Evolutionary conservation across 2,113 vertebrate species (phyloP), one percentile per base, ranked within the genome.

Genomic region (Psittacara wagleri): DNA sequence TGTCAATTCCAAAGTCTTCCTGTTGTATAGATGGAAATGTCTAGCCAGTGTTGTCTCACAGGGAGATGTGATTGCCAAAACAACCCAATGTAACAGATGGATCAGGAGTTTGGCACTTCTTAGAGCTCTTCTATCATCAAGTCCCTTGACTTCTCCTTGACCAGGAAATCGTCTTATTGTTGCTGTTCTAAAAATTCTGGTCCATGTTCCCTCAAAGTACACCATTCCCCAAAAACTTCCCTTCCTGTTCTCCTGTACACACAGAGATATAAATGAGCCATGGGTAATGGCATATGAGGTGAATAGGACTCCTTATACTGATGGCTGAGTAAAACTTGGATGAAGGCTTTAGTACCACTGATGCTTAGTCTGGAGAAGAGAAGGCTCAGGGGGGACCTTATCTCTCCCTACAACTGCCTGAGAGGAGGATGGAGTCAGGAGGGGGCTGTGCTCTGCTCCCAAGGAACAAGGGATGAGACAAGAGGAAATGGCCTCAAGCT

Each of bases 221-320:
- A 33, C 11, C 25, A 81, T 59, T 64, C 35, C 19, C 33, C 62
- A 25, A 37, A 69, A 19, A 6, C 7, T 69, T 68, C 23, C 12
- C 3, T 68, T 23, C 13, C 4, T 57, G 18, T 37, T 59, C 49
- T 83, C 20, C 75, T 66, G 25, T 33, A 46, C 8, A 4, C 8
- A 15, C 7, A 1, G 33, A 51, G 25, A 19, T 20, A 19, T 46
- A 46, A 23, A 17, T 39, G n/a, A 64, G 41, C 52, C 33, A 41
- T 25, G 22, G 11, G 7, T 67, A n/a, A 73, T 51, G 15, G 33
- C 33, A 17, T 19, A 39, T 0, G 0, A 52, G 7, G 6, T 57
- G 35, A 83, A 37, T 1, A 46, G 17, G 7, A 35, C 43, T 28
- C 20, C 12, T 79, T 41, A 24, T 28, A n/a, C 41, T 41, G 22